Evolutionary conservation across 2,888 invertebrate genomes (phyloP).

Genomic region (Glyphotaelius pellucidus): DNA sequence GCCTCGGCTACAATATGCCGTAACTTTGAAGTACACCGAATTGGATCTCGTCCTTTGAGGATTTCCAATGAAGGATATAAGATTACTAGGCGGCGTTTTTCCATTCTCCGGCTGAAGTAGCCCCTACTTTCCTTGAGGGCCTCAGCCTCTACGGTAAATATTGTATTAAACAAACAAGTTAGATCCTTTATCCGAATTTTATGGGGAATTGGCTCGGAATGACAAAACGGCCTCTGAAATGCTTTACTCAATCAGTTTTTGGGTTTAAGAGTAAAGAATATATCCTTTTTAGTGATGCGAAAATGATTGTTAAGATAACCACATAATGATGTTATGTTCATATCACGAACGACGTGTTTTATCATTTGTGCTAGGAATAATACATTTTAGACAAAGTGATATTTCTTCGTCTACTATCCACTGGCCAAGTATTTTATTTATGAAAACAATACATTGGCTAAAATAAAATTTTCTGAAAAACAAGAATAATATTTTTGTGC

Average conservation of each 20-base stretch:
- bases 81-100: not conserved
- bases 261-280: not conserved
- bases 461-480: no score
- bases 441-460: no score
- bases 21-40: slow-evolving; percentile 27
- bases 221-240: not conserved
- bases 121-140: slow-evolving; percentile 21
- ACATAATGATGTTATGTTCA: not conserved
- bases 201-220: slow-evolving; percentile 22
- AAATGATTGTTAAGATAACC: not conserved
- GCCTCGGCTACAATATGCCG: slow-evolving; percentile 5
- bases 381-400: not conserved
- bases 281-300: not conserved
- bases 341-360: not conserved
- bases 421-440: no score
- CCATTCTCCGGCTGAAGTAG: slow-evolving; percentile 9
- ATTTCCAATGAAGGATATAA: slow-evolving; percentile 27
- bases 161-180: slow-evolving; percentile 35
- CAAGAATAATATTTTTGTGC: no score
- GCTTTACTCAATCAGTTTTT: not conserved
- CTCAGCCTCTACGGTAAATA: slow-evolving; percentile 29
- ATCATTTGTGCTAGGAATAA: not conserved
- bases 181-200: slow-evolving; percentile 27
- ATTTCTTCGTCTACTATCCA: not conserved
- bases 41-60: slow-evolving; percentile 39